Percentiles rank a stretch among this genome's conserved stretches.
These are phyloP conservation scores for Arenaria interpres DNA, from an alignment of 2,113 vertebrate genomes.

Conservation along the genomic window DNA sequence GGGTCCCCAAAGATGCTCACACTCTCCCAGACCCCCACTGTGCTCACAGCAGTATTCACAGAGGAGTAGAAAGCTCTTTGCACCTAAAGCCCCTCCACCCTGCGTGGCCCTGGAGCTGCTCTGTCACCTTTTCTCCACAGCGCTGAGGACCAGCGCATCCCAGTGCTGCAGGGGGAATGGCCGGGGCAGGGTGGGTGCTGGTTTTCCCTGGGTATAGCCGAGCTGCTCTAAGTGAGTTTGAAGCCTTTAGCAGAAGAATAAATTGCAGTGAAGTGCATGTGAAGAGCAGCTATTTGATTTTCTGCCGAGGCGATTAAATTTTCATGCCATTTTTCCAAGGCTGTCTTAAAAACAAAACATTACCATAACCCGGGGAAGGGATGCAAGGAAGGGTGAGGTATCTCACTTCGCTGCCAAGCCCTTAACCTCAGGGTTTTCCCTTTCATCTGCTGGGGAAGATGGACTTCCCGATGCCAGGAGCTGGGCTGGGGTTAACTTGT, in stretches of 20 bases:
- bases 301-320: neutral
- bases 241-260: neutral
- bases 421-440: neutral
- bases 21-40: fast-evolving
- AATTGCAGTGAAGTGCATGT: neutral
- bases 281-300: neutral
- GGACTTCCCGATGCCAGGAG: neutral
- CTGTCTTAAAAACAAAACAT: conserved; percentile 23
- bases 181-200: fast-evolving
- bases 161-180: fast-evolving
- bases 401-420: neutral
- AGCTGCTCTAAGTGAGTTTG: neutral
- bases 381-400: neutral
- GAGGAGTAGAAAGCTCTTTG: neutral
- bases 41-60: neutral
- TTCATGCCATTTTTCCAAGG: neutral
- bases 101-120: neutral
- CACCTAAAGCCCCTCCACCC: neutral
- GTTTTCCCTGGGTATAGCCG: neutral
- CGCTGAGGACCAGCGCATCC: fast-evolving
- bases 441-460: neutral
- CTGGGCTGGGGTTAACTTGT: neutral
- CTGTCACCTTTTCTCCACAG: fast-evolving
- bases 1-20: fast-evolving
- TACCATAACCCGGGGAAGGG: neutral